Conservation (phyloP, 1,140 invertebrate genomes). For the Drosophila nikananu region DNA sequence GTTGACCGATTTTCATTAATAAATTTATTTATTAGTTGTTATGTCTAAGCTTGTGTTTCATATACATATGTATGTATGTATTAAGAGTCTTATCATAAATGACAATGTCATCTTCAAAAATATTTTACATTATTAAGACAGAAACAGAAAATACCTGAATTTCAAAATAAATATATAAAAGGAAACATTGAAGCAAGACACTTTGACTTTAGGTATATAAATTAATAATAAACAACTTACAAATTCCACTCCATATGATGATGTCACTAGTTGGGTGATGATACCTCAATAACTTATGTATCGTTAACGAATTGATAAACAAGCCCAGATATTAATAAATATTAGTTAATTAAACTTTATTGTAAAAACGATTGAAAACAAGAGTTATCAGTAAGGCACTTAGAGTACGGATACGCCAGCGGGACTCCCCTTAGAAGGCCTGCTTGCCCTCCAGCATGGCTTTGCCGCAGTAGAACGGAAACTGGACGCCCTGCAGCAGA, state of each 20-base stretch:
- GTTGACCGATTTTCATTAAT: conserved; percentile 42
- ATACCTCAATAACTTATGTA: background rate
- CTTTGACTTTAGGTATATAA: background rate
- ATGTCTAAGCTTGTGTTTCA: background rate
- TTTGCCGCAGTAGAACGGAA: conserved; percentile 89
- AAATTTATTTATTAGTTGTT: conserved; percentile 50
- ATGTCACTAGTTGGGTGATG: background rate
- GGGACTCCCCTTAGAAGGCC: conserved; percentile 52
- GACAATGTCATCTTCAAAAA: background rate
- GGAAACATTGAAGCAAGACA: background rate
- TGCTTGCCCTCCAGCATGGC: conserved; percentile 88
- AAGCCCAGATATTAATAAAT: conserved; percentile 16
- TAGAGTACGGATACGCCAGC: conserved; percentile 20
- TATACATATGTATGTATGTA: too few species aligned
- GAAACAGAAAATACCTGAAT: background rate
- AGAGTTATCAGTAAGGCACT: conserved; percentile 61
- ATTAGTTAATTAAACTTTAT: conserved; percentile 49
- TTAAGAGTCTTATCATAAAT: background rate
- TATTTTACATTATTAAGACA: too few species aligned
- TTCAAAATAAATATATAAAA: background rate
- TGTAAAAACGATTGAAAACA: conserved; percentile 41
- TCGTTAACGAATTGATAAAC: conserved; percentile 9
- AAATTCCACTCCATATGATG: background rate
- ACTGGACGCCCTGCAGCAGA: conserved; percentile 89
- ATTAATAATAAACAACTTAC: background rate